Conservation (phyloP, 2,888 invertebrate species). For the Neocrepidodera transversa region DNA sequence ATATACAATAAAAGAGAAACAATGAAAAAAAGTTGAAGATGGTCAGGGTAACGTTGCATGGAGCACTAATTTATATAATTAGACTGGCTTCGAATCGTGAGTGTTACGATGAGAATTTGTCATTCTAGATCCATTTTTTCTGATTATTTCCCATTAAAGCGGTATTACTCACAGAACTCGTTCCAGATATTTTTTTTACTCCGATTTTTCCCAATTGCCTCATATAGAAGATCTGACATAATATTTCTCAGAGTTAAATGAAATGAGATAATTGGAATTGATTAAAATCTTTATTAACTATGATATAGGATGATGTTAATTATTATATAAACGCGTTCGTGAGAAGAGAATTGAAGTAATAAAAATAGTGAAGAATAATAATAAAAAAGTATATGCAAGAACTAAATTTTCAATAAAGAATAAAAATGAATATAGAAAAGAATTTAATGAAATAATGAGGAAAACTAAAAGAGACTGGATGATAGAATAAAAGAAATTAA, state of each 20-base stretch:
- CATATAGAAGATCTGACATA: background rate
- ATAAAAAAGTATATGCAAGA: too few species aligned
- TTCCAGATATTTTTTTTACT: background rate
- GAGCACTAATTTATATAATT: slow-evolving; percentile 19
- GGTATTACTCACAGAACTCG: background rate
- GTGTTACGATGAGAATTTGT: slow-evolving; percentile 11
- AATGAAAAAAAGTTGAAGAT: slow-evolving; percentile 3
- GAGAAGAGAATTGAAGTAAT: too few species aligned
- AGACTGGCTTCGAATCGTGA: slow-evolving; percentile 5
- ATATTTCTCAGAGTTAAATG: background rate
- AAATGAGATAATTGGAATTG: background rate
- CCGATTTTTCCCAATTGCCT: background rate
- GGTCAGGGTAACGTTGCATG: background rate
- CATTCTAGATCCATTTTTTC: background rate
- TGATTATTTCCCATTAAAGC: background rate
- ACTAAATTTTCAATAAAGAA: too few species aligned
- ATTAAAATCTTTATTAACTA: background rate
- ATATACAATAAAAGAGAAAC: slow-evolving; percentile 2
- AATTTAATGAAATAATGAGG: too few species aligned
- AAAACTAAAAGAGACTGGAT: too few species aligned
- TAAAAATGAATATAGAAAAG: too few species aligned
- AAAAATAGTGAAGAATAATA: too few species aligned
- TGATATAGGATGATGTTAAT: background rate
- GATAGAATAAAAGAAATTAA: too few species aligned
- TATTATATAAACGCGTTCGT: too few species aligned